Percentiles rank a stretch among this genome's conserved stretches.
These are phyloP conservation scores for Albula goreensis DNA, from an alignment of 2,113 vertebrate genomes.

Conservation along the genomic window DNA sequence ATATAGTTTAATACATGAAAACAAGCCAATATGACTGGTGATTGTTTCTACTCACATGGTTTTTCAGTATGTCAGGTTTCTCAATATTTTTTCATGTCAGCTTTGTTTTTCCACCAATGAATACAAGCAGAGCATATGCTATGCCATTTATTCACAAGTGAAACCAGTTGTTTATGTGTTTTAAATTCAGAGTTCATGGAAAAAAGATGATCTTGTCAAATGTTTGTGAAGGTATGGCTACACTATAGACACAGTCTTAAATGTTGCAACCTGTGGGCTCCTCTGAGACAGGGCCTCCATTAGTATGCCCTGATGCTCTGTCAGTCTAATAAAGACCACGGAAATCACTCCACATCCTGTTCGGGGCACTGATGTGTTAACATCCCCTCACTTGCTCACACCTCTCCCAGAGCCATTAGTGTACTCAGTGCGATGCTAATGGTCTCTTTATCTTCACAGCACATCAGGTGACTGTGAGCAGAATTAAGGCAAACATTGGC, in stretches of 20 bases:
- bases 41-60: too few relatives aligned
- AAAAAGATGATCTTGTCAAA: too few relatives aligned
- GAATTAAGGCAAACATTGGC: not conserved
- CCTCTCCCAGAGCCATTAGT: conserved; percentile 9
- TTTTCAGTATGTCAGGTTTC: too few relatives aligned
- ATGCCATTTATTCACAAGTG: too few relatives aligned
- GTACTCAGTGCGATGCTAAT: not conserved
- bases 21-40: too few relatives aligned
- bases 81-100: too few relatives aligned
- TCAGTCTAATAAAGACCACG: not conserved
- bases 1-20: too few relatives aligned
- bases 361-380: not conserved
- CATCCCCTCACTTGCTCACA: not conserved
- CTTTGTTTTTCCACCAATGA: too few relatives aligned
- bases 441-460: not conserved
- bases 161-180: too few relatives aligned
- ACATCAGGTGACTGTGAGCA: not conserved
- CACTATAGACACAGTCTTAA: not conserved
- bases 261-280: not conserved
- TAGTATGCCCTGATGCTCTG: not conserved
- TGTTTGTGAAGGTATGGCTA: not conserved
- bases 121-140: too few relatives aligned
- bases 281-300: not conserved
- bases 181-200: too few relatives aligned
- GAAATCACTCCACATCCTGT: not conserved